A percentile compares a stretch with the other conserved stretches of the same genome.
Evolutionary conservation across 2,888 invertebrate species (phyloP).

Genomic region (Iselma pallidipennis): DNA sequence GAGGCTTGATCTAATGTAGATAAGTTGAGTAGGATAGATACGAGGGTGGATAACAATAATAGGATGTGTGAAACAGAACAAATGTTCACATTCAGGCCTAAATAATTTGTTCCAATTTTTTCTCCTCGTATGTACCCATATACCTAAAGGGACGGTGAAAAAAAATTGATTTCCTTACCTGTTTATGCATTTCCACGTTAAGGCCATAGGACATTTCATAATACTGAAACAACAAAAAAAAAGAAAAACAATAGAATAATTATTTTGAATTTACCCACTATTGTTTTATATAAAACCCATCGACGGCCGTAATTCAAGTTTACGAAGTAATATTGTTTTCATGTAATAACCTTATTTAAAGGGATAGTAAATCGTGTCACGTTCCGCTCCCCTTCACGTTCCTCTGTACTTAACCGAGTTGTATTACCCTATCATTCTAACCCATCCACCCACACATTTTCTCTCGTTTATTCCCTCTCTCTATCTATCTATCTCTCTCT

Average conservation of each 20-base stretch:
- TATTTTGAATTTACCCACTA: neutral
- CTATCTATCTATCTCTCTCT: too few species aligned
- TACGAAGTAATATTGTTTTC: slow-evolving; percentile 48
- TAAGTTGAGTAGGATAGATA: neutral
- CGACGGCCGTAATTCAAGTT: slow-evolving; percentile 33
- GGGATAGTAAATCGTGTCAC: slow-evolving; percentile 47
- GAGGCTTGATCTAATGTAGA: neutral
- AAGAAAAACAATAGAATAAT: slow-evolving; percentile 8
- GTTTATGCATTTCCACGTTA: slow-evolving; percentile 98
- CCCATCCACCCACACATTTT: neutral
- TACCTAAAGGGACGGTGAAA: too few species aligned
- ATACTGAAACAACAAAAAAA: slow-evolving; percentile 76
- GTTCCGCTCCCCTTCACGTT: slow-evolving; percentile 40
- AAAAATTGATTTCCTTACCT: slow-evolving; percentile 65
- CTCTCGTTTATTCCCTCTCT: neutral
- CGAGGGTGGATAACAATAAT: neutral
- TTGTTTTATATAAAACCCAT: slow-evolving; percentile 11
- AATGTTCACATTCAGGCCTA: neutral
- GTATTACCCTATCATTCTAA: slow-evolving; percentile 34
- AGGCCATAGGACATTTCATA: slow-evolving; percentile 98
- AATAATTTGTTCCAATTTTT: neutral
- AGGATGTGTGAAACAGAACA: neutral
- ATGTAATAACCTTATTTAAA: slow-evolving; percentile 50
- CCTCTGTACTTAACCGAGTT: slow-evolving; percentile 37
- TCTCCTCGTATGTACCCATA: neutral